These are phyloP conservation scores for Neelides sp. DNA, from an alignment of 1,140 invertebrate genomes.

Conservation along the genomic window DNA sequence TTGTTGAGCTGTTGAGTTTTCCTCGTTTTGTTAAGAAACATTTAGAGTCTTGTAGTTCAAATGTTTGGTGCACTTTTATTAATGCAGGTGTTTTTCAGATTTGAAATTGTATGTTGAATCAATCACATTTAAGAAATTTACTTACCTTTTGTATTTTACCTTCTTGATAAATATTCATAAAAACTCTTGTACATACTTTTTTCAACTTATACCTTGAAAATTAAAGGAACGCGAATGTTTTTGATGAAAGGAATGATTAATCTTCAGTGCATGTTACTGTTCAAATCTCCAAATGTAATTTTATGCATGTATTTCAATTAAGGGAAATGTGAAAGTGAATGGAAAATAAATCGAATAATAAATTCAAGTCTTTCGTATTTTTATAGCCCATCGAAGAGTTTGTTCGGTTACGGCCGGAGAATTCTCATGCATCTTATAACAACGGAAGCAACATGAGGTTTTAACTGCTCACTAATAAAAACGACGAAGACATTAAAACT, in stretches of 20 bases:
- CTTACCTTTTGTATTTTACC: no score
- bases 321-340: neutral
- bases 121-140: no score
- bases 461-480: no score
- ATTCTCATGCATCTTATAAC: conserved; percentile 18
- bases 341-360: neutral
- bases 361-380: neutral
- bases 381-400: conserved; percentile 24
- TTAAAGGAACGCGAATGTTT: neutral
- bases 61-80: no score
- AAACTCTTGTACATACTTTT: neutral
- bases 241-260: neutral
- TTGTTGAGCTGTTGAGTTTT: no score
- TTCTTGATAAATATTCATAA: no score
- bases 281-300: neutral
- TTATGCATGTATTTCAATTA: neutral
- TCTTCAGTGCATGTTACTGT: neutral
- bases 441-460: conserved; percentile 20
- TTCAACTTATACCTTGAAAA: neutral
- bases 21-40: no score
- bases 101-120: no score
- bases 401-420: conserved; percentile 28
- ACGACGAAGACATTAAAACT: no score
- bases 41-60: no score
- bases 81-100: no score